phyloP scores from a whole-genome alignment of 2,888 invertebrate species.

The Palloptera scutellata region DNA sequence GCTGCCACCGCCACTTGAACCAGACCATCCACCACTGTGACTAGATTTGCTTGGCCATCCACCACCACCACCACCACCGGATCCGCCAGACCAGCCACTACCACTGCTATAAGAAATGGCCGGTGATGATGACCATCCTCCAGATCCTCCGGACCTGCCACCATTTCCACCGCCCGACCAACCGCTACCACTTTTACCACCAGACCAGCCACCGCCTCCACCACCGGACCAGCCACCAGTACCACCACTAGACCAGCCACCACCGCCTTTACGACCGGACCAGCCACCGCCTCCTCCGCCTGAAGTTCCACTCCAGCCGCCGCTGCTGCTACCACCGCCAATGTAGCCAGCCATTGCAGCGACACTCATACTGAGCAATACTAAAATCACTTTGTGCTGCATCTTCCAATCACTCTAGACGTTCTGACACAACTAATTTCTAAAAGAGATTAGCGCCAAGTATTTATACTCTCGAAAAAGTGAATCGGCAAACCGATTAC shows the following conservation, averaged over 20 bases:
- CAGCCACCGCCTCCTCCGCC: constrained; percentile 37
- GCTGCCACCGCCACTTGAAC: constrained; percentile 33
- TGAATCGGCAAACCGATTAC: constrained; percentile 1
- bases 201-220: constrained; percentile 18
- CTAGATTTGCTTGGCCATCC: constrained; percentile 35
- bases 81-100: constrained; percentile 35
- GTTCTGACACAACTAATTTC: constrained; percentile 41
- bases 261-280: constrained; percentile 35
- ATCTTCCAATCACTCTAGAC: constrained; percentile 35
- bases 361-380: constrained; percentile 38
- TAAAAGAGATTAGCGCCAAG: constrained; percentile 33
- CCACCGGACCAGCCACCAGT: constrained; percentile 34
- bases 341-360: constrained; percentile 42
- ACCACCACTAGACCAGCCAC: constrained; percentile 39
- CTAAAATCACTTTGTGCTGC: constrained; percentile 39
- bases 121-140: constrained; percentile 25
- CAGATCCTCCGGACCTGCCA: neutral
- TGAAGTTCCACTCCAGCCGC: constrained; percentile 43
- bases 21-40: constrained; percentile 39
- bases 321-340: constrained; percentile 44
- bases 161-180: constrained; percentile 26
- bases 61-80: constrained; percentile 34
- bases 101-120: constrained; percentile 35
- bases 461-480: constrained; percentile 43
- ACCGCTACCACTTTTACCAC: constrained; percentile 26